phyloP scores from a whole-genome alignment of 2,797 vertebrate species.

The Carcharodon carcharias region DNA sequence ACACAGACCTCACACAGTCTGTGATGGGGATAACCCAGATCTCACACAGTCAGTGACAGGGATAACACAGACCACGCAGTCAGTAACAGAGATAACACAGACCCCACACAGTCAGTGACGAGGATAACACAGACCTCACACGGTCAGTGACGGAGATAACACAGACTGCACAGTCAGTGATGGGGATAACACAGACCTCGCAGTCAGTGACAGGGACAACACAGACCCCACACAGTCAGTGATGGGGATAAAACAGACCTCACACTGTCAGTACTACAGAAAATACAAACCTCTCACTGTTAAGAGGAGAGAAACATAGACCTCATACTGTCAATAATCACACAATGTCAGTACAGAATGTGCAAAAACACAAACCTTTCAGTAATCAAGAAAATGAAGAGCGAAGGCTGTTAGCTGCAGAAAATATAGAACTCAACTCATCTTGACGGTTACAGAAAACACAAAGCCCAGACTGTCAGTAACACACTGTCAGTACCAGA shows the following conservation, averaged over 20 bases:
- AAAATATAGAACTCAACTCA: not conserved
- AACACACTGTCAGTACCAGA: not conserved
- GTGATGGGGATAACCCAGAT: too few species aligned
- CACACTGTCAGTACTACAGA: not conserved
- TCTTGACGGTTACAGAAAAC: too few species aligned
- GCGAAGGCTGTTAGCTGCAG: too few species aligned
- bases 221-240: too few species aligned
- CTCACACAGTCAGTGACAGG: too few species aligned
- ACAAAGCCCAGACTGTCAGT: not conserved
- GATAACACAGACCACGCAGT: too few species aligned
- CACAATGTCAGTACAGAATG: too few species aligned
- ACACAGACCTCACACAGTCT: too few species aligned
- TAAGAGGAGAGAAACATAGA: not conserved
- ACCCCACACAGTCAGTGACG: not conserved
- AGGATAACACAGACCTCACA: not conserved
- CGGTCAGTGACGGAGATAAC: not conserved
- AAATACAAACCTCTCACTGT: not conserved
- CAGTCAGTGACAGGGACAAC: too few species aligned
- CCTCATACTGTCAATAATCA: not conserved
- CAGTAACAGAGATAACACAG: too few species aligned
- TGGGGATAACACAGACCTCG: not conserved
- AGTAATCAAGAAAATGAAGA: too few species aligned
- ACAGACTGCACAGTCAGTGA: not conserved
- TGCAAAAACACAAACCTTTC: not conserved
- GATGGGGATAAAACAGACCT: not conserved